Conservation (phyloP, 2,113 vertebrate species). For the Cololabis saira region DNA sequence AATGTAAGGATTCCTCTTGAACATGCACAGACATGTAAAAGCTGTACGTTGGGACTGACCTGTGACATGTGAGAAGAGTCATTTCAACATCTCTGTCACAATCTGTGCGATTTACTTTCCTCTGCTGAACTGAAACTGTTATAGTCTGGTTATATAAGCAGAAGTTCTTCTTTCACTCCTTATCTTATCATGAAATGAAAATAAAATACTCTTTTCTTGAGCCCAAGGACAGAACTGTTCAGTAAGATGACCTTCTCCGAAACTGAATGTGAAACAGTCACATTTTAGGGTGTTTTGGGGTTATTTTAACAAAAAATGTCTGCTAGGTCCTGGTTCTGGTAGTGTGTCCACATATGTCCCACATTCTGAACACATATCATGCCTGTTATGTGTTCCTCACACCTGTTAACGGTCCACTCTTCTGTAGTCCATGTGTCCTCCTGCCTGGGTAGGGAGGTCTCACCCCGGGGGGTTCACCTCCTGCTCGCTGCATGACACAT, state of each 20-base stretch:
- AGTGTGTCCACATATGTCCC: not conserved
- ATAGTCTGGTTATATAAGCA: slow-evolving; percentile 52
- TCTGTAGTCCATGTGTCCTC: slow-evolving; percentile 53
- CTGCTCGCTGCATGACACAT: slow-evolving; percentile 39
- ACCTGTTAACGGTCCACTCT: slow-evolving; percentile 38
- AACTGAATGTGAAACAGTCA: slow-evolving; percentile 26
- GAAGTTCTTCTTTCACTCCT: slow-evolving; percentile 36
- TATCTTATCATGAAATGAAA: slow-evolving; percentile 32
- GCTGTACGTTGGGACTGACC: slow-evolving; percentile 22
- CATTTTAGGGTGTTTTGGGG: not conserved
- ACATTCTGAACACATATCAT: slow-evolving; percentile 1
- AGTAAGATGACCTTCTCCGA: not conserved
- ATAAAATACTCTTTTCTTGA: slow-evolving; percentile 18
- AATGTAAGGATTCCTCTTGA: slow-evolving; percentile 46
- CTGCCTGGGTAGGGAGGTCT: slow-evolving; percentile 62
- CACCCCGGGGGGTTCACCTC: slow-evolving; percentile 61
- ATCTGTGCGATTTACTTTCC: slow-evolving; percentile 44
- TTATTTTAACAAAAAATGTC: not conserved
- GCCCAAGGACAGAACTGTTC: not conserved
- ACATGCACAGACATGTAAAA: not conserved
- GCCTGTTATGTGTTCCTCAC: slow-evolving; percentile 30
- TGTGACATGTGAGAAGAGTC: slow-evolving; percentile 32
- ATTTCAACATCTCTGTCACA: slow-evolving; percentile 49
- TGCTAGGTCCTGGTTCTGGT: not conserved
- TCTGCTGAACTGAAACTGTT: slow-evolving; percentile 40